Evolutionary conservation across 2,888 invertebrate species (phyloP).

Genomic region (Horisme vitalbata): DNA sequence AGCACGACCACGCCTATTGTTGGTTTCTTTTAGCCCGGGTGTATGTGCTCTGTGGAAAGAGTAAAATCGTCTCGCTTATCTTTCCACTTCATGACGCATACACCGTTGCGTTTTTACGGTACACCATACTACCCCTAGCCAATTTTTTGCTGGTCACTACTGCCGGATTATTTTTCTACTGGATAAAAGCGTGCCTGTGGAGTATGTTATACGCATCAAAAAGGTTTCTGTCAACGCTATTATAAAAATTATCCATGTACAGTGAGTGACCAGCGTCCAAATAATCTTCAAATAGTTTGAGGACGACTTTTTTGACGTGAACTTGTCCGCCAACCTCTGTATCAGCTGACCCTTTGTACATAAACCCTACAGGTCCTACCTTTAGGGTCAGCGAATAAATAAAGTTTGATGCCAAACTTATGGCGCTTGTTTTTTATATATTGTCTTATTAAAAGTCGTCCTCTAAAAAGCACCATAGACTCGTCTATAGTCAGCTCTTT

Average conservation of each 20-base stretch:
- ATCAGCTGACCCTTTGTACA: constrained; percentile 29
- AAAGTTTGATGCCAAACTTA: constrained; percentile 11
- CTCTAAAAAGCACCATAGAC: constrained; percentile 35
- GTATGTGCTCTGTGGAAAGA: no score
- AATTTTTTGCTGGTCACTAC: no score
- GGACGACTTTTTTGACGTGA: constrained; percentile 22
- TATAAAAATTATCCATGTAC: constrained; percentile 26
- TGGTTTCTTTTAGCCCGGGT: no score
- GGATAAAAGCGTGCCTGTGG: constrained; percentile 22
- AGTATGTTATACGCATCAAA: constrained; percentile 14
- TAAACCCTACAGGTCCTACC: constrained; percentile 32
- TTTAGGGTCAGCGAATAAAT: constrained; percentile 29
- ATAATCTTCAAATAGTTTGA: constrained; percentile 19
- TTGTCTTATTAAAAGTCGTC: constrained; percentile 32
- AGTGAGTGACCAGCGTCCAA: constrained; percentile 22
- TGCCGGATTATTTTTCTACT: constrained; percentile 25
- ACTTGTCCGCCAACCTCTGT: constrained; percentile 16
- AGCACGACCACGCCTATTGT: no score
- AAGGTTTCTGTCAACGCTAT: constrained; percentile 25
- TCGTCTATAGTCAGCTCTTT: constrained; percentile 33
- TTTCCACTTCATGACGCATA: no score
- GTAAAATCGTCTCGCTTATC: no score
- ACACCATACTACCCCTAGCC: no score
- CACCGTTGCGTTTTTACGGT: no score
- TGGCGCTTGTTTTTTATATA: constrained; percentile 33